These are phyloP conservation scores for Antennarius maculatus DNA, from an alignment of 2,797 vertebrate genomes.

Conservation along the genomic window DNA sequence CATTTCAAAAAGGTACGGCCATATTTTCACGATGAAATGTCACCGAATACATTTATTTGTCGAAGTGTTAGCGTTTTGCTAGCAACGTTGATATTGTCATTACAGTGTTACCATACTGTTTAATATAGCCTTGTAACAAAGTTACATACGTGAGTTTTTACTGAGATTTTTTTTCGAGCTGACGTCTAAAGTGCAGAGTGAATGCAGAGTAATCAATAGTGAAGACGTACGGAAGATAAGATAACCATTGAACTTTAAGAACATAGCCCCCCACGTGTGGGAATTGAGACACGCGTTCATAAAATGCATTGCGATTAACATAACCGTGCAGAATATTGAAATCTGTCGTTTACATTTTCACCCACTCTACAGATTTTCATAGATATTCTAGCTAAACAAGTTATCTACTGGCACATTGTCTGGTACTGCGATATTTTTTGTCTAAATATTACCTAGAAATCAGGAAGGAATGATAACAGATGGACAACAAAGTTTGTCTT, in stretches of 20 bases:
- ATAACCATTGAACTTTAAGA: background rate
- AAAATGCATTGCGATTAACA: background rate
- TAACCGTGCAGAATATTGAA: background rate
- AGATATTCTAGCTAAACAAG: background rate
- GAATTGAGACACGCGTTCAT: background rate
- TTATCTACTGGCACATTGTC: background rate
- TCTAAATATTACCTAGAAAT: background rate
- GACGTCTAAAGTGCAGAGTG: rapidly evolving
- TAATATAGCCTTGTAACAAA: rapidly evolving
- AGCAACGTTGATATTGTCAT: background rate
- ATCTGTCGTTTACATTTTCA: background rate
- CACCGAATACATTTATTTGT: background rate
- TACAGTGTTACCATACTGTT: background rate
- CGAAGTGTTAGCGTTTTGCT: constrained; percentile 10
- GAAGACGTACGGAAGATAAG: no score
- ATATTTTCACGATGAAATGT: background rate
- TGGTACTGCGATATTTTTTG: background rate
- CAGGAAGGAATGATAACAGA: background rate
- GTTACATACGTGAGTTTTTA: rapidly evolving
- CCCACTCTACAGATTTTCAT: background rate
- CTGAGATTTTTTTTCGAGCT: background rate
- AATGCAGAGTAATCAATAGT: no score
- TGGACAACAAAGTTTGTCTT: background rate
- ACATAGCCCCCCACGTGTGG: constrained; percentile 32
- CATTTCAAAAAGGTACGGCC: constrained; percentile 34